A percentile compares a stretch with the other conserved stretches of the same genome.
Conservation (phyloP, 2,797 vertebrate species). For the Poeciliopsis turneri region DNA sequence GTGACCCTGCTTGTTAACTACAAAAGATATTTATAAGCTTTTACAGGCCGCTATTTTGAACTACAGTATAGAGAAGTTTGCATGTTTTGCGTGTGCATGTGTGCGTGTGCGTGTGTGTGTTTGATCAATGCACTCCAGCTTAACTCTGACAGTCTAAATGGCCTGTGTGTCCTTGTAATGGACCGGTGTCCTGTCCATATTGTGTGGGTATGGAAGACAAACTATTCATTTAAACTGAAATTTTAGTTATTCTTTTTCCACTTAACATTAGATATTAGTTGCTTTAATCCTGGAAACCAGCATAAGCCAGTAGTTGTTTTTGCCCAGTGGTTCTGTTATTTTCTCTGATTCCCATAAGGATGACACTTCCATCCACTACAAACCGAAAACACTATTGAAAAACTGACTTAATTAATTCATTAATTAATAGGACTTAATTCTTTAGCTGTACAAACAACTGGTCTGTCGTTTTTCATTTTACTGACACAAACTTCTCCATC, state of each 20-base stretch:
- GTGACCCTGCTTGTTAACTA: neutral
- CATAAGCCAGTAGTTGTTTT: neutral
- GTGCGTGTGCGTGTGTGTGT: neutral
- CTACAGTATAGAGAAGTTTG: neutral
- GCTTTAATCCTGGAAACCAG: neutral
- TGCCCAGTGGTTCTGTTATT: neutral
- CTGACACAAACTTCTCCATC: no score
- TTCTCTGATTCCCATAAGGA: no score
- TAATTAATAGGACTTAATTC: no score
- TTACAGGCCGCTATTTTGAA: neutral
- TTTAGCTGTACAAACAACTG: no score
- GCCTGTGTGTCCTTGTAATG: neutral
- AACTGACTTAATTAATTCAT: no score
- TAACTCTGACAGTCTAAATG: neutral
- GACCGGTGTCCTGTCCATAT: neutral
- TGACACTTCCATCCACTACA: no score
- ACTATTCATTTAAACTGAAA: neutral
- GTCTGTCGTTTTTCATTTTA: no score
- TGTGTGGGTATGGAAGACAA: neutral
- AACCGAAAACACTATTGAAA: no score
- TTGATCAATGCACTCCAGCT: neutral
- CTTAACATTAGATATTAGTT: neutral
- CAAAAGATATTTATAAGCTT: neutral
- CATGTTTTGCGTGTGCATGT: neutral
- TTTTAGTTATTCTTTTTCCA: neutral